These are phyloP conservation scores for Patiria miniata DNA, from an alignment of 35 echinoderm and acorn worm species.

Conservation along the genomic window DNA sequence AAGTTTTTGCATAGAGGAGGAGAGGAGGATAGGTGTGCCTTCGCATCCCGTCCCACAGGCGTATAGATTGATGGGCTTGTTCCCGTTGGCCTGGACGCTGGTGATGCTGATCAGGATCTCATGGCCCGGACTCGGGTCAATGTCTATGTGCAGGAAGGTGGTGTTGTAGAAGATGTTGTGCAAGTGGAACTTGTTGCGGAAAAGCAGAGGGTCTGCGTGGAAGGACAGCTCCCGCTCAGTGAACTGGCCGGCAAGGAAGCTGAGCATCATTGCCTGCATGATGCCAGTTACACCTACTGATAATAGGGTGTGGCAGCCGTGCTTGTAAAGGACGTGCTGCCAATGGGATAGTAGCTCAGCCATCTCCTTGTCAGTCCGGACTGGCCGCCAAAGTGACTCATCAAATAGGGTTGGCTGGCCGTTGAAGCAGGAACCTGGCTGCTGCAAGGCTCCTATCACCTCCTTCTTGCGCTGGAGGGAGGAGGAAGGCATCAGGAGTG, in stretches of 20 bases:
- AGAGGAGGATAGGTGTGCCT: constrained; percentile 51
- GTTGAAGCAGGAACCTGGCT: constrained; percentile 86
- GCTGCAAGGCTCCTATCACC: constrained; percentile 73
- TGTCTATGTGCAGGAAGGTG: constrained; percentile 63
- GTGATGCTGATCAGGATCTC: constrained; percentile 62
- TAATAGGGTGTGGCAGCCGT: constrained; percentile 74
- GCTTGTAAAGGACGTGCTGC: constrained; percentile 89
- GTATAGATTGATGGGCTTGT: constrained; percentile 57
- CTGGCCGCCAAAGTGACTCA: constrained; percentile 55
- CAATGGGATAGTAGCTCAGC: constrained; percentile 84
- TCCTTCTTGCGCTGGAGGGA: constrained; percentile 65
- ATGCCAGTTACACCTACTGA: constrained; percentile 70
- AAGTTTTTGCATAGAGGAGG: constrained; percentile 44
- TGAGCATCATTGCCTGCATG: constrained; percentile 88
- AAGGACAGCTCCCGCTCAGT: constrained; percentile 89
- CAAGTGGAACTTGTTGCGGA: constrained; percentile 69
- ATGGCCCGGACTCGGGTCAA: constrained; percentile 69
- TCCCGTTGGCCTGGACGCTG: constrained; percentile 44
- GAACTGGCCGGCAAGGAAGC: constrained; percentile 88
- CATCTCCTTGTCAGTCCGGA: constrained; percentile 54
- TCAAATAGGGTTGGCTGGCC: constrained; percentile 82
- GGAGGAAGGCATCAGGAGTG: constrained; percentile 65
- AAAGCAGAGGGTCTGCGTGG: constrained; percentile 81
- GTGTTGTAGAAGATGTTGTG: constrained; percentile 81
- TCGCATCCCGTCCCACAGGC: constrained; percentile 84